Conservation (phyloP, 2,888 invertebrate species). For the Scrobipalpa atriplicella region DNA sequence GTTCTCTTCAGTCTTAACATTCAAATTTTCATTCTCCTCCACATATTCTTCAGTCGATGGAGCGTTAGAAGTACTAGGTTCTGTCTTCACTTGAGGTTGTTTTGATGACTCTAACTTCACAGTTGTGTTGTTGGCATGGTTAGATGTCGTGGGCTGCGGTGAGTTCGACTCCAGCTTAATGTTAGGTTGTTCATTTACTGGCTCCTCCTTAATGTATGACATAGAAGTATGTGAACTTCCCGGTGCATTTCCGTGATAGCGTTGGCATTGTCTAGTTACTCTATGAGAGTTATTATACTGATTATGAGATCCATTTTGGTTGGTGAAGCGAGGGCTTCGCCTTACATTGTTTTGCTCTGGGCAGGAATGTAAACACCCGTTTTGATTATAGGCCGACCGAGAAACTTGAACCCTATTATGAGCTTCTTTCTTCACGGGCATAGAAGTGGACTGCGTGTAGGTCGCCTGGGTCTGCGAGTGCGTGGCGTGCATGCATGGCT, state of each 20-base stretch:
- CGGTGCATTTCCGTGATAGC: slow-evolving; percentile 39
- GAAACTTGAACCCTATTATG: slow-evolving; percentile 28
- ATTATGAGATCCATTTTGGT: slow-evolving; percentile 50
- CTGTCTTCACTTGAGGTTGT: slow-evolving; percentile 53
- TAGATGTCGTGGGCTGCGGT: slow-evolving; percentile 30
- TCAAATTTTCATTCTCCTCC: slow-evolving; percentile 45
- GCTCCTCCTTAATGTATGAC: slow-evolving; percentile 63
- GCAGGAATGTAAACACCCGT: neutral
- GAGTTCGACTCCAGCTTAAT: slow-evolving; percentile 57
- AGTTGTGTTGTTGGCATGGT: slow-evolving; percentile 32
- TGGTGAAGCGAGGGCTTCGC: slow-evolving; percentile 35
- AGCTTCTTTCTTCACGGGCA: slow-evolving; percentile 21
- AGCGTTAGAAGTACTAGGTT: slow-evolving; percentile 46
- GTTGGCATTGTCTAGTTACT: slow-evolving; percentile 42
- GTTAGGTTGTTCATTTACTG: slow-evolving; percentile 42
- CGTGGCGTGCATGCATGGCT: slow-evolving; percentile 31
- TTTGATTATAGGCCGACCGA: slow-evolving; percentile 24
- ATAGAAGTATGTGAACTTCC: slow-evolving; percentile 39
- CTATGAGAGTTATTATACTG: slow-evolving; percentile 46
- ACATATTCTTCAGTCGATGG: slow-evolving; percentile 34
- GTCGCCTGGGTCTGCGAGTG: slow-evolving; percentile 33
- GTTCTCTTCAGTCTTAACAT: slow-evolving; percentile 56
- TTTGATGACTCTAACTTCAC: slow-evolving; percentile 55
- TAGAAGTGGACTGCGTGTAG: slow-evolving; percentile 33
- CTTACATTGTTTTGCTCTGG: slow-evolving; percentile 37